phyloP scores from a whole-genome alignment of 2,888 invertebrate species.

The Eristalis pertinax region DNA sequence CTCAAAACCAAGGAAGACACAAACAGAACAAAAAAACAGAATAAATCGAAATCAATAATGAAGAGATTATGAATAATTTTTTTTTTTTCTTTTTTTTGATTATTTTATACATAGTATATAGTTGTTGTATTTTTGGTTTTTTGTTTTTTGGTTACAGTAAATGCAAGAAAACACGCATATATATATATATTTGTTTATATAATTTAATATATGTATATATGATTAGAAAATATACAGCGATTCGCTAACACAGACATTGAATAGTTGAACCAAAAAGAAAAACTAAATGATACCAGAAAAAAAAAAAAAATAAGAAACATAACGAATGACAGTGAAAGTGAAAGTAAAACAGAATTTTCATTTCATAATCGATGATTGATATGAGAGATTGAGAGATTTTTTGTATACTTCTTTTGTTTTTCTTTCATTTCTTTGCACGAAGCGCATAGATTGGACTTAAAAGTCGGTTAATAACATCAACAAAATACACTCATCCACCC shows the following conservation, averaged over 20 bases:
- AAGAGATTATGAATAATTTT: too few relatives aligned
- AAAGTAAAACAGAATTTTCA: background rate
- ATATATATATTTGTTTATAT: background rate
- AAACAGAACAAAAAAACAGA: background rate
- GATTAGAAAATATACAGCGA: conserved; percentile 34
- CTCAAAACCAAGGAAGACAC: background rate
- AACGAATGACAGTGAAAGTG: conserved; percentile 7
- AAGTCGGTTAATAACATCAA: background rate
- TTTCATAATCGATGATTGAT: background rate
- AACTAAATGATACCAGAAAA: background rate
- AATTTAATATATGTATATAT: background rate
- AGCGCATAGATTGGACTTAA: background rate
- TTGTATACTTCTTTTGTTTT: background rate
- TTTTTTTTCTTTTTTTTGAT: conserved; percentile 14
- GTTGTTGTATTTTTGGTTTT: background rate
- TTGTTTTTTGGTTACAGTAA: conserved; percentile 14
- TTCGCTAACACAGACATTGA: conserved; percentile 47
- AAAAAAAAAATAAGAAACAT: background rate
- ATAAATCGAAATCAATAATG: background rate
- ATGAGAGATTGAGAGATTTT: background rate
- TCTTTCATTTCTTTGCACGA: too few relatives aligned
- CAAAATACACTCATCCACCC: background rate
- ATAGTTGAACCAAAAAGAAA: conserved; percentile 14
- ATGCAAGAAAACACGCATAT: conserved; percentile 49
- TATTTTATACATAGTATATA: background rate